A percentile compares a stretch with the other conserved stretches of the same genome.
Conservation (phyloP, 2,797 vertebrate species). For the Crocodylus rhombifer region DNA sequence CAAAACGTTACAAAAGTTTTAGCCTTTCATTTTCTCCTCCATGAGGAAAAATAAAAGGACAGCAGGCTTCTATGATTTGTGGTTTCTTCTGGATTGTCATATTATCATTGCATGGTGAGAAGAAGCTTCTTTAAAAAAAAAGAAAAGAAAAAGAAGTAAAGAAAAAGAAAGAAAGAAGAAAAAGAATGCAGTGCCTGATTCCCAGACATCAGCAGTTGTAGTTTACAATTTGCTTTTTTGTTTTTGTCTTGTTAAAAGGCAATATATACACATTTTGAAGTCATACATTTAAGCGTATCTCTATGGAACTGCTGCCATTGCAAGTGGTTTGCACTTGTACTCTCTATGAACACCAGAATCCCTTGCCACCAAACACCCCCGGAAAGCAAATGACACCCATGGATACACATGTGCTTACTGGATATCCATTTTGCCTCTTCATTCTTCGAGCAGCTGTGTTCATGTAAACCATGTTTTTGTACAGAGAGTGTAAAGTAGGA, state of each 20-base stretch:
- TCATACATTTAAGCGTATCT: conserved; percentile 78
- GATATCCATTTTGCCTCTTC: conserved; percentile 85
- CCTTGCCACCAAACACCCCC: conserved; percentile 65
- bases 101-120: conserved; percentile 66
- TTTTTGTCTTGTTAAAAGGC: conserved; percentile 78
- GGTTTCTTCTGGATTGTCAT: conserved; percentile 81
- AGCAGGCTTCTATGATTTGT: conserved; percentile 69
- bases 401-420: conserved; percentile 78
- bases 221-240: conserved; percentile 74
- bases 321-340: conserved; percentile 74
- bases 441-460: conserved; percentile 94
- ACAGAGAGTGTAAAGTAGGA: conserved; percentile 92
- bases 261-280: conserved; percentile 80
- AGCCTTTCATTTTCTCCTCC: conserved; percentile 77
- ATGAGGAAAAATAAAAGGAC: conserved; percentile 56
- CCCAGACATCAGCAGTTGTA: conserved; percentile 76
- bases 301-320: conserved; percentile 84
- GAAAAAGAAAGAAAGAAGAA: conserved; percentile 18
- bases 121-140: conserved; percentile 75
- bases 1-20: conserved; percentile 80
- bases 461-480: conserved; percentile 95
- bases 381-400: conserved; percentile 79
- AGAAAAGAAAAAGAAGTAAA: conserved; percentile 10
- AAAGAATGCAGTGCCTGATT: conserved; percentile 66
- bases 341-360: conserved; percentile 50